Evolutionary conservation across 2,797 vertebrate species (phyloP), one percentile per base, ranked within the genome.

Genomic region (Scyliorhinus canicula): DNA sequence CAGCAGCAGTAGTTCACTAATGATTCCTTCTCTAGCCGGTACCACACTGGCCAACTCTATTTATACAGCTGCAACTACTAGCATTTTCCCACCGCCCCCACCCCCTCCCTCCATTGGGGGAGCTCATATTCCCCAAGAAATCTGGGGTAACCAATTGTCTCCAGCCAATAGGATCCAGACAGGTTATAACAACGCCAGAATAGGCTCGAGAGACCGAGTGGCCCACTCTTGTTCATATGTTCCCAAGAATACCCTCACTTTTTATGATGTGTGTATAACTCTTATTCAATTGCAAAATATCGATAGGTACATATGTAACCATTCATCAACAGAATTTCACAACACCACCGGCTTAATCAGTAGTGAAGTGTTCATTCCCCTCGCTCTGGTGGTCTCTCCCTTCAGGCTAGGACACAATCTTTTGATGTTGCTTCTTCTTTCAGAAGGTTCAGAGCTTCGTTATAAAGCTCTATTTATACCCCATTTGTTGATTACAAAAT

Each of bases 351-450:
- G 1, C n/a, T n/a, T 88, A 88, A 57, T 88, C 55, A 88, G 84
- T 3, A 85, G 47, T 12, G 31, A 82, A 82, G 19, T 82, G 16
- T 82, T 47, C 79, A 47, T 82, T 82, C 21, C 5, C 0, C 40
- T 57, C 57, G 19, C n/a, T 31, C 85, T 35, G 85, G 28, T 88
- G 50, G 55, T 31, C 85, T 91, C 57, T 63, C 9, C 57, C 88
- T n/a, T 91, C n/a, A 60, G 86, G 35, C 86, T 19, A 6, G 16
- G 55, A 31, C n/a, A 40, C n/a, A 91, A 63, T 65, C 16, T 91
- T 90, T 35, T 91, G n/a, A 91, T 63, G 24, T 60, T n/a, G n/a
- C 71, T 88, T 40, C 52, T 88, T 16, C 85, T 60, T 90, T 86
- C 55, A n/a, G 35, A 90, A 90, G 55, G 16, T 90, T 90, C 86